These are phyloP conservation scores for Macquaria australasica DNA, from an alignment of 2,113 vertebrate species.

Conservation along the genomic window DNA sequence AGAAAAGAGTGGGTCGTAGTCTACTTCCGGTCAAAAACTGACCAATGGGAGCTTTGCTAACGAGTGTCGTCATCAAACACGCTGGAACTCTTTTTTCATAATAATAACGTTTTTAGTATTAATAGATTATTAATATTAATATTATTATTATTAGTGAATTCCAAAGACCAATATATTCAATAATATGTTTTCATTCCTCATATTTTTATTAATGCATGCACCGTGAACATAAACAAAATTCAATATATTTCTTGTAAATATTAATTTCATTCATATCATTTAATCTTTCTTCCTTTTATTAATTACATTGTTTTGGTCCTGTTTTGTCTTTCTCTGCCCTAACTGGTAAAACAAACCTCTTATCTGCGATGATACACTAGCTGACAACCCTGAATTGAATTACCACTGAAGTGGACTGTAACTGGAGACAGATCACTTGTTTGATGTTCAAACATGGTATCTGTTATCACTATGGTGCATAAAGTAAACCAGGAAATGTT, in stretches of 20 bases:
- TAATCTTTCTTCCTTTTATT: not conserved
- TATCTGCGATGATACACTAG: conserved; percentile 31
- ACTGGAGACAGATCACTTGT: conserved; percentile 27
- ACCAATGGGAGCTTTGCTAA: conserved; percentile 61
- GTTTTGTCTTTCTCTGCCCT: not conserved
- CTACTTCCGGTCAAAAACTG: conserved; percentile 69
- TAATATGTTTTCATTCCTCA: not conserved
- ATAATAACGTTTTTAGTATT: not conserved
- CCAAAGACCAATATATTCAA: too few relatives aligned
- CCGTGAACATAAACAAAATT: not conserved
- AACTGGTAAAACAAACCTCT: conserved; percentile 12
- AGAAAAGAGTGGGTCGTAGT: conserved; percentile 55
- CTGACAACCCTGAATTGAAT: conserved; percentile 44
- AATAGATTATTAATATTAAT: not conserved
- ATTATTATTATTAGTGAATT: not conserved
- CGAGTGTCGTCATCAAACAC: conserved; percentile 62
- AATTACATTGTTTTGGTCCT: not conserved
- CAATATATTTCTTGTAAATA: not conserved
- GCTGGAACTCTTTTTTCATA: conserved; percentile 32
- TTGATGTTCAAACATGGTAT: conserved; percentile 20
- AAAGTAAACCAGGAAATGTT: conserved; percentile 47
- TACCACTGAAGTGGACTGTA: not conserved
- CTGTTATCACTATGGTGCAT: conserved; percentile 21
- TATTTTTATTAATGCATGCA: not conserved
- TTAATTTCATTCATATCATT: not conserved